These are phyloP conservation scores for Vidua macroura DNA, from an alignment of 2,113 vertebrate species.

Conservation along the genomic window DNA sequence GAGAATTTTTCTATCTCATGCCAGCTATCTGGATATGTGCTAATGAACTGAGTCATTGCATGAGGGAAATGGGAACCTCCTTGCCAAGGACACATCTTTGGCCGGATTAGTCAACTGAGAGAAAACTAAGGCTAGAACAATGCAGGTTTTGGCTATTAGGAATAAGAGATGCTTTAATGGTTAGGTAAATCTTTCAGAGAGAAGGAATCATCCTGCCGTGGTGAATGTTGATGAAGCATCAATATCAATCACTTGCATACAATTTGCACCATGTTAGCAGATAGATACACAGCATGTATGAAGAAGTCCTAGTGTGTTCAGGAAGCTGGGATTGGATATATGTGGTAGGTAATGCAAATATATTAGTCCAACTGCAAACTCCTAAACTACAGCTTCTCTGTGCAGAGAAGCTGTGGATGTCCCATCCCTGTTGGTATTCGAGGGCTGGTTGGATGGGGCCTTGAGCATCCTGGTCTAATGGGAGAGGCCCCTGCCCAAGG, in stretches of 20 bases:
- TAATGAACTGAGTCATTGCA: slow-evolving; percentile 31
- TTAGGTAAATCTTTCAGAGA: background rate
- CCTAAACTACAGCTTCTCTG: background rate
- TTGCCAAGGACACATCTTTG: slow-evolving; percentile 31
- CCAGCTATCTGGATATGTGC: background rate
- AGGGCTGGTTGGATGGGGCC: background rate
- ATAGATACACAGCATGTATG: background rate
- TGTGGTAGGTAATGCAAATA: background rate
- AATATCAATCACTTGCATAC: background rate
- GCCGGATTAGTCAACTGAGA: background rate
- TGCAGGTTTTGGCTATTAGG: background rate
- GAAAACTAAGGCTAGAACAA: slow-evolving; percentile 13
- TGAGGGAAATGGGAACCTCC: background rate
- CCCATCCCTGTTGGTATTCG: background rate
- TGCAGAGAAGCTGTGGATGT: background rate
- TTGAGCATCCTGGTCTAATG: background rate
- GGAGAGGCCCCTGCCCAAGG: background rate
- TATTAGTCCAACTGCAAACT: background rate
- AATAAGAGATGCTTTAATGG: background rate
- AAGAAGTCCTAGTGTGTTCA: background rate
- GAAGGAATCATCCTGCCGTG: background rate
- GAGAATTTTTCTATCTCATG: background rate
- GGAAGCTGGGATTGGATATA: background rate
- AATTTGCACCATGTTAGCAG: background rate
- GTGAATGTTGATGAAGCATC: background rate